These are phyloP conservation scores for Eriosoma lanigerum DNA, from an alignment of 1,140 invertebrate genomes.

Conservation along the genomic window DNA sequence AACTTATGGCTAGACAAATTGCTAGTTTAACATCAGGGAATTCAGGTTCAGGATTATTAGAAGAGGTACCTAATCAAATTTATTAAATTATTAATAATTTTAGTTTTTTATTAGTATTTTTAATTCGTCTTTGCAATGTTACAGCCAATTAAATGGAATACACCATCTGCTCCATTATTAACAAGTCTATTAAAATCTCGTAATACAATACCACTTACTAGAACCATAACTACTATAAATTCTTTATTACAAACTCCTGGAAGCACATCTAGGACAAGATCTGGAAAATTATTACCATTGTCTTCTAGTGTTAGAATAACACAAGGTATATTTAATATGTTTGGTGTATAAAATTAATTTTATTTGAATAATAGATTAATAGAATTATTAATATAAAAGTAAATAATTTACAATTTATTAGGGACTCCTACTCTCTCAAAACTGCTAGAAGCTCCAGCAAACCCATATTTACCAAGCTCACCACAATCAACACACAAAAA, in stretches of 20 bases:
- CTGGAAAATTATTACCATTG: constrained; percentile 44
- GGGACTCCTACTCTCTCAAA: constrained; percentile 46
- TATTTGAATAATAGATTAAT: not conserved
- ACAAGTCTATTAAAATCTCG: constrained; percentile 44
- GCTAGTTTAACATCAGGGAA: constrained; percentile 21
- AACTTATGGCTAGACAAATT: constrained; percentile 34
- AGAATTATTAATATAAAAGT: too few species aligned
- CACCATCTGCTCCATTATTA: constrained; percentile 44
- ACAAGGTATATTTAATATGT: constrained; percentile 24
- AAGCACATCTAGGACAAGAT: constrained; percentile 43
- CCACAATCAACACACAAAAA: not conserved
- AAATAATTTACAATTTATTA: constrained; percentile 22
- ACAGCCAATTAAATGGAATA: constrained; percentile 47
- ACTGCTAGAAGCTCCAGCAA: constrained; percentile 39
- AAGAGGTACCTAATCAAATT: not conserved
- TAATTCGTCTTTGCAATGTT: not conserved
- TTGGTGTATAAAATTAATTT: not conserved
- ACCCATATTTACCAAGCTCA: constrained; percentile 32
- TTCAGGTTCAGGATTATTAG: not conserved
- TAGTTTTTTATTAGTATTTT: too few species aligned
- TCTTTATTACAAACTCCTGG: constrained; percentile 30
- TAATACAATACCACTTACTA: constrained; percentile 36
- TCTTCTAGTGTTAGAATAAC: constrained; percentile 13
- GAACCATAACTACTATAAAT: not conserved
- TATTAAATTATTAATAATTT: not conserved